Percentiles rank a stretch among this genome's conserved stretches.
These are phyloP conservation scores for Lutra lutra DNA, from an alignment of 2,797 vertebrate genomes.

Conservation along the genomic window DNA sequence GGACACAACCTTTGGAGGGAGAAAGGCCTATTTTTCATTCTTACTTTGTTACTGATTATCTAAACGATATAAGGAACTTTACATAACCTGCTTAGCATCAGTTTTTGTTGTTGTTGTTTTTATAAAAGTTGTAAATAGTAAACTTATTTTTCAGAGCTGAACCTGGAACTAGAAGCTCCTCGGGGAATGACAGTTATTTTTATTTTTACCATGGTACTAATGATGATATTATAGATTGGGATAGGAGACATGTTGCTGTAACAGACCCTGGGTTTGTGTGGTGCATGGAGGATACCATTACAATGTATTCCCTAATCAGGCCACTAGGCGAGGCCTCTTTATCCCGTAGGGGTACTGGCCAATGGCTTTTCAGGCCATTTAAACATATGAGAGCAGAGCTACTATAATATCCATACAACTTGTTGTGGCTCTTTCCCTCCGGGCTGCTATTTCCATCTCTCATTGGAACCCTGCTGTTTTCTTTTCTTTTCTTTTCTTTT, in stretches of 20 bases:
- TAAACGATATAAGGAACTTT: background rate
- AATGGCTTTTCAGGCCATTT: background rate
- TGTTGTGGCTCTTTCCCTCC: background rate
- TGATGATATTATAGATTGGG: background rate
- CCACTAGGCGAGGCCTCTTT: background rate
- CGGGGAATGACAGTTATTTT: background rate
- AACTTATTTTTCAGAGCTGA: background rate
- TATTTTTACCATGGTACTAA: background rate
- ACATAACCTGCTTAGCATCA: background rate
- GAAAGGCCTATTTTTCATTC: background rate
- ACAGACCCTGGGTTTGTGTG: background rate
- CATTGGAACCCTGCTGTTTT: background rate
- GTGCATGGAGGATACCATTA: background rate
- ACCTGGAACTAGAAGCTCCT: background rate
- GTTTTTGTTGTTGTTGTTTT: background rate
- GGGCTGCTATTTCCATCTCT: background rate
- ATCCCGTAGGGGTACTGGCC: background rate
- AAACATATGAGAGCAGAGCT: background rate
- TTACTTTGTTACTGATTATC: background rate
- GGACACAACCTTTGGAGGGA: background rate
- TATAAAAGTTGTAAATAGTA: background rate
- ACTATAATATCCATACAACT: background rate
- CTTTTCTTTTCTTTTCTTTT: background rate
- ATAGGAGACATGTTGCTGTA: background rate
- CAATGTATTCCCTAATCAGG: background rate